Evolutionary conservation across 2,797 vertebrate genomes (phyloP).

Genomic region (Thamnophis elegans): DNA sequence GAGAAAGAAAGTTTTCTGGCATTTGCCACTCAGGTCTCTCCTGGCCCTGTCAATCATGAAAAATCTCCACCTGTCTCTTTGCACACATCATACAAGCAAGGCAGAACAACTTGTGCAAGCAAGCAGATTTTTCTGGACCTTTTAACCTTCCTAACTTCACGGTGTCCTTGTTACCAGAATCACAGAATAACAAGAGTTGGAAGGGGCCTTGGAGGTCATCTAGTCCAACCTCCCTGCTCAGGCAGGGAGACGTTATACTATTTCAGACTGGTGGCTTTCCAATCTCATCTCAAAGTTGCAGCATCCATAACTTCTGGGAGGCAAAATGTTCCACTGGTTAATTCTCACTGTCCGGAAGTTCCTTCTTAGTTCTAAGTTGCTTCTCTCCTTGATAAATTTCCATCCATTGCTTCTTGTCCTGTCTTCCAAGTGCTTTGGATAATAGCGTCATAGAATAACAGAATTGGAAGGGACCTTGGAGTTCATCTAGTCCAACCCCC

Average conservation of each 20-base stretch:
- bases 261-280: background rate
- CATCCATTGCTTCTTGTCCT: background rate
- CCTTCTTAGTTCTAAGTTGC: background rate
- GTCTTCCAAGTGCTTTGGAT: background rate
- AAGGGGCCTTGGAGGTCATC: background rate
- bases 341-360: background rate
- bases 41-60: slow-evolving; percentile 6
- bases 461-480: background rate
- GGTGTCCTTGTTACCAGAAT: background rate
- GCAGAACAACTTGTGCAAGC: background rate
- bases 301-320: background rate
- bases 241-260: background rate
- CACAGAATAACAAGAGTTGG: background rate
- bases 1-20: background rate
- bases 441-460: background rate
- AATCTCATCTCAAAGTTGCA: background rate
- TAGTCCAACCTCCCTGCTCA: no score
- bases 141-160: background rate
- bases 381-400: background rate
- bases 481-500: background rate
- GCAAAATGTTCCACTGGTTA: background rate
- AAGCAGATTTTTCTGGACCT: background rate
- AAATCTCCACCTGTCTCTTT: background rate
- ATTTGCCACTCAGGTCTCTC: background rate
- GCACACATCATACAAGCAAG: background rate